Conservation (phyloP, 2,888 invertebrate genomes). For the Drosophila yooni region DNA sequence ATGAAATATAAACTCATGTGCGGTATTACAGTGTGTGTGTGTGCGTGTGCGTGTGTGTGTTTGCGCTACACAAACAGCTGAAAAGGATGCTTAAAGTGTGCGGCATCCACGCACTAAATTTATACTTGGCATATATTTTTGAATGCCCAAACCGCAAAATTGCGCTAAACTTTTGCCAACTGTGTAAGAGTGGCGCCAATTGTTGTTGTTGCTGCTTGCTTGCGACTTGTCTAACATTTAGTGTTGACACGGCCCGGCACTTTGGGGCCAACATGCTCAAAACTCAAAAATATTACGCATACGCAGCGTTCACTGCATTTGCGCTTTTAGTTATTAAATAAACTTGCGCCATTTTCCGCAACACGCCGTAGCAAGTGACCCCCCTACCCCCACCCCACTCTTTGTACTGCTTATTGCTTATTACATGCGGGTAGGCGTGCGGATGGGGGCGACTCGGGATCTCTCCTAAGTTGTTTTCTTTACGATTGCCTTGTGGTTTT, state of each 20-base stretch:
- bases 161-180: constrained; percentile 60
- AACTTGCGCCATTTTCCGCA: constrained; percentile 74
- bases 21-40: constrained; percentile 7
- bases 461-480: constrained; percentile 47
- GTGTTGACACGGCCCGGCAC: constrained; percentile 84
- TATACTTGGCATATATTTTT: constrained; percentile 62
- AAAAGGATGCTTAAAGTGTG: constrained; percentile 66
- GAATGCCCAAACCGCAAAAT: constrained; percentile 60
- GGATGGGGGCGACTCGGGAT: background rate
- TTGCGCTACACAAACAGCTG: constrained; percentile 47
- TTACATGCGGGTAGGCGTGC: constrained; percentile 38
- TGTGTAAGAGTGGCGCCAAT: constrained; percentile 1
- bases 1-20: constrained; percentile 45
- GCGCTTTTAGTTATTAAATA: constrained; percentile 72
- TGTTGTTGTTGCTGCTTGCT: constrained; percentile 38
- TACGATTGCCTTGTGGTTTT: constrained; percentile 44
- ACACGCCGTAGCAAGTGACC: constrained; percentile 53
- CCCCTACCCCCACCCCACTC: background rate
- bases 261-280: constrained; percentile 77
- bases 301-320: constrained; percentile 43
- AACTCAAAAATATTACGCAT: constrained; percentile 66
- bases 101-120: constrained; percentile 63
- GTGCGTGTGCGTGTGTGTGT: constrained; percentile 12
- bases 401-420: constrained; percentile 70
- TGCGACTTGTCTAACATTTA: constrained; percentile 78